Percentiles rank a stretch among this genome's conserved stretches.
These are phyloP conservation scores for Piaya cayana DNA, from an alignment of 2,113 vertebrate genomes.

Conservation along the genomic window DNA sequence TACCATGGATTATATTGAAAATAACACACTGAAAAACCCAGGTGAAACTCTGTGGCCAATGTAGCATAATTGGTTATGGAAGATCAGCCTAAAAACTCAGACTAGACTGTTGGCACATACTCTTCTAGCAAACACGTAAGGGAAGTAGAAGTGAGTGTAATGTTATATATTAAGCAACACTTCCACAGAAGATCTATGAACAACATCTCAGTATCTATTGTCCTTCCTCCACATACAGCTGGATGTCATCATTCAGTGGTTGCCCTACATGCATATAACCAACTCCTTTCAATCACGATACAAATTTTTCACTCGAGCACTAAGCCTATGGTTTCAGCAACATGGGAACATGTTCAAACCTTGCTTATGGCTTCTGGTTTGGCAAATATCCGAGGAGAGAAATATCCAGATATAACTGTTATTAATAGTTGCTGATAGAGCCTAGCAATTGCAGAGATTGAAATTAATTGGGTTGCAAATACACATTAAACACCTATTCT, in stretches of 20 bases:
- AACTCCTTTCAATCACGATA: no score
- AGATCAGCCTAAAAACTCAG: not conserved
- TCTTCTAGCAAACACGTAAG: not conserved
- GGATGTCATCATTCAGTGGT: not conserved
- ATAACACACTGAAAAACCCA: not conserved
- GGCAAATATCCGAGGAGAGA: not conserved
- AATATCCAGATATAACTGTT: not conserved
- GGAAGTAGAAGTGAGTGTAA: rapidly evolving
- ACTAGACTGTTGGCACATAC: rapidly evolving
- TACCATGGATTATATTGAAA: not conserved
- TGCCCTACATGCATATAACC: rapidly evolving
- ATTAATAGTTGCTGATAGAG: not conserved
- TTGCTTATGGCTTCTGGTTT: not conserved
- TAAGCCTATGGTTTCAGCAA: not conserved
- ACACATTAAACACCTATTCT: not conserved
- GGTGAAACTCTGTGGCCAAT: not conserved
- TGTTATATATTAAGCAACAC: not conserved
- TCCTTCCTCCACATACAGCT: not conserved
- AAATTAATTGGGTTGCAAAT: not conserved
- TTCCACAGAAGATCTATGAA: not conserved
- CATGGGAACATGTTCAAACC: not conserved
- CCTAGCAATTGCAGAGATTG: not conserved
- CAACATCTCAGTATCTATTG: not conserved
- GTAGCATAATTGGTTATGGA: not conserved
- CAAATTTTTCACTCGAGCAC: not conserved